A percentile compares a stretch with the other conserved stretches of the same genome.
Evolutionary conservation across 2,113 vertebrate genomes (phyloP).

Genomic region (Oenanthe melanoleuca): DNA sequence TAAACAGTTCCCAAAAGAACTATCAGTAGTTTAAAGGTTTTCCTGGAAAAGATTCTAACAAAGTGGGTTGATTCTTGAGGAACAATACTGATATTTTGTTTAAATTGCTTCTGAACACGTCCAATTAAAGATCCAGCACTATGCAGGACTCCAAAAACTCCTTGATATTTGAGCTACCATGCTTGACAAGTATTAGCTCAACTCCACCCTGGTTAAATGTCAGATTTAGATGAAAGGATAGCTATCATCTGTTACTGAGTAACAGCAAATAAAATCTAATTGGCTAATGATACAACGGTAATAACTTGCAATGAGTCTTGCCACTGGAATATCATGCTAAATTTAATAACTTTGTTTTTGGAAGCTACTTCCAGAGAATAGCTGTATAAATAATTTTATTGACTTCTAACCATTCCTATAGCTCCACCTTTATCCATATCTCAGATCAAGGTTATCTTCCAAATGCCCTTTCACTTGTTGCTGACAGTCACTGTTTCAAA

Average conservation of each 20-base stretch:
- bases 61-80: not conserved
- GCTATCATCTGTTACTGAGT: not conserved
- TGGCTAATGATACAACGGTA: constrained; percentile 25
- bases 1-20: not conserved
- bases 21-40: not conserved
- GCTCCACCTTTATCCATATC: not conserved
- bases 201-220: not conserved
- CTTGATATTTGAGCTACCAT: not conserved
- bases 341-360: not conserved
- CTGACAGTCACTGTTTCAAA: not conserved
- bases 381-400: constrained; percentile 42
- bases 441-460: not conserved
- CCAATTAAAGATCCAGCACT: not conserved
- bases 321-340: not conserved
- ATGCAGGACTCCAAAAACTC: not conserved
- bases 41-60: not conserved
- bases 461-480: not conserved
- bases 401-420: not conserved
- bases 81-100: not conserved
- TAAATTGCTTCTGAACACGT: not conserved
- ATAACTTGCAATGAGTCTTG: constrained; percentile 1
- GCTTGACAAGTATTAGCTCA: not conserved
- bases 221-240: not conserved
- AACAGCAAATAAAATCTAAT: not conserved
- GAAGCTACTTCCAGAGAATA: not conserved